Conservation (phyloP, 2,113 vertebrate species). For the Sorex fumeus region DNA sequence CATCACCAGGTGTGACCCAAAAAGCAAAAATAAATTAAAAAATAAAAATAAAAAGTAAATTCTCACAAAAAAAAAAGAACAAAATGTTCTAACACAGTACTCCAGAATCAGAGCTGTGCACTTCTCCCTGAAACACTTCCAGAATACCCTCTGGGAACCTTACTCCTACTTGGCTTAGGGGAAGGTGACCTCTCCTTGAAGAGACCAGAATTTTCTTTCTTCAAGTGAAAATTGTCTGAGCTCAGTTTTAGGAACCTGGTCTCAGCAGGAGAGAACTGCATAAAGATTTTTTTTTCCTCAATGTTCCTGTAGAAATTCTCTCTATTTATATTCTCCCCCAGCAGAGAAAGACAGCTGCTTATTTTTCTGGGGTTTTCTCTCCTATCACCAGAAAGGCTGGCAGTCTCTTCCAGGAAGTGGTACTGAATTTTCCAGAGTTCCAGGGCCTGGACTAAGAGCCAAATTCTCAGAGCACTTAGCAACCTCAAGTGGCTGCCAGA, state of each 20-base stretch:
- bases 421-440: neutral
- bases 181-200: neutral
- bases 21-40: too few relatives aligned
- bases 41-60: neutral
- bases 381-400: slow-evolving; percentile 44
- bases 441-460: neutral
- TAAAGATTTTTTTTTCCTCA: neutral
- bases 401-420: neutral
- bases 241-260: neutral
- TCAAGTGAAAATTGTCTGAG: neutral
- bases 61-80: slow-evolving; percentile 43
- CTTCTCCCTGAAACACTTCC: neutral
- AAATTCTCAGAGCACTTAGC: neutral
- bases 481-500: neutral
- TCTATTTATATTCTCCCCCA: neutral
- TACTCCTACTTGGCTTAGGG: neutral
- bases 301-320: neutral
- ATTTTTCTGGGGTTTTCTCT: neutral
- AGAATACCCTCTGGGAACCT: neutral
- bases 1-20: too few relatives aligned
- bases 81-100: neutral
- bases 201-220: neutral
- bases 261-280: neutral
- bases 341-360: neutral
- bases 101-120: slow-evolving; percentile 13